Evolutionary conservation across 2,797 vertebrate species (phyloP), one percentile per base, ranked within the genome.

Genomic region (Hozukius guyotensis): DNA sequence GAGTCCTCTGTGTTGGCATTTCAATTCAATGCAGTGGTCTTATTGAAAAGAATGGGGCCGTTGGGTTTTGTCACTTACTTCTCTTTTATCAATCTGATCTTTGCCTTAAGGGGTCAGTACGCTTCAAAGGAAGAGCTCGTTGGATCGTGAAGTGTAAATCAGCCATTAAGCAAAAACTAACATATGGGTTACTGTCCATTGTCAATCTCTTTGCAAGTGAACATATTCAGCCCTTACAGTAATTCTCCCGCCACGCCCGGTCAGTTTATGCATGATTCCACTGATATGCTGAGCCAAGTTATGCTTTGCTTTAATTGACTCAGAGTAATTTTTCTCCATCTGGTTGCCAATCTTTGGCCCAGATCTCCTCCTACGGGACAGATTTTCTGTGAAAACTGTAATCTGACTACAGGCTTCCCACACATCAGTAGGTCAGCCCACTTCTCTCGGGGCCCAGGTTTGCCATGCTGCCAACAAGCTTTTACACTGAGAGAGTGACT

Each of bases 311-410:
- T 79, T 89, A 85, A 89, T 31, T 80, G 78, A 82, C 80, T 81
- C 29, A 78, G 73, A 79, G 76, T 84, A 70, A 85, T 85, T 75
- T 61, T 76, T 75, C 74, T 87, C 86, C 82, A 57, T 89, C 81
- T 90, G 85, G 75, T 78, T 57, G 83, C 81, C 79, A 86, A 75
- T 86, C 86, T 86, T 80, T 64, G 81, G 67, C 82, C 69, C 84
- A 82, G 75, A 76, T 88, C 77, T 86, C 80, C 83, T 90, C 88
- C 87, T 81, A 82, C 80, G 29, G 53, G 81, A 85, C 80, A 89
- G 77, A 84, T 83, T 87, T 80, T 82, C 78, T 77, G 78, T 87
- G 60, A 78, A 89, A 86, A 81, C 80, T 66, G 49, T 78, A 67
- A 82, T 86, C 42, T 78, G 79, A 84, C 77, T 64, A 67, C 68